A percentile compares a stretch with the other conserved stretches of the same genome.
These are phyloP conservation scores for Halictus quadricinctus DNA, from an alignment of 2,888 invertebrate genomes.

Conservation along the genomic window DNA sequence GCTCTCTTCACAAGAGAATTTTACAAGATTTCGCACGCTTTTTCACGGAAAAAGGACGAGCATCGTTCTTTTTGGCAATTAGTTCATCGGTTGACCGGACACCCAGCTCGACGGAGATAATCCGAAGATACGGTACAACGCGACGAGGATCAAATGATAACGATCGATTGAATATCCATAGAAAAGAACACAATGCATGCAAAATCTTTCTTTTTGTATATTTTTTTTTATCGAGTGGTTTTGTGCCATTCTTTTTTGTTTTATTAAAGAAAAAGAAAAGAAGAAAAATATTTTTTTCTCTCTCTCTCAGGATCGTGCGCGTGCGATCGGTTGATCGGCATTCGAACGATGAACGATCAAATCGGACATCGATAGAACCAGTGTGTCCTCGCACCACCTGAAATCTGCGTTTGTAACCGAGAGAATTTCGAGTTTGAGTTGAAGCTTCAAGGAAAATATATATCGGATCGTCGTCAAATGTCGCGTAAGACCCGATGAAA, in stretches of 20 bases:
- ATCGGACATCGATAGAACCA: background rate
- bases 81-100: background rate
- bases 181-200: background rate
- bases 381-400: background rate
- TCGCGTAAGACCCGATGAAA: conserved; percentile 2
- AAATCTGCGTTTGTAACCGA: no score
- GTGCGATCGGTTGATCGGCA: background rate
- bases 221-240: background rate
- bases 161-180: background rate
- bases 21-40: conserved; percentile 11
- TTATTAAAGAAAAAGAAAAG: background rate
- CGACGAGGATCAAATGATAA: background rate
- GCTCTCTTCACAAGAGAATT: conserved; percentile 4
- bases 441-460: background rate
- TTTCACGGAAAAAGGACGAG: conserved; percentile 39
- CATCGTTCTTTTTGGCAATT: conserved; percentile 20
- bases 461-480: background rate
- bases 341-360: background rate
- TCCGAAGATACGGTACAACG: background rate
- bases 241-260: background rate
- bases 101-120: background rate
- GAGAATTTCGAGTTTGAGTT: background rate
- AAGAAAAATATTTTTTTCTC: background rate
- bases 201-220: background rate
- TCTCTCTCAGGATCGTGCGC: background rate